Evolutionary conservation across 2,888 invertebrate genomes (phyloP), one percentile per base, ranked within the genome.

Genomic region (Chouioia cunea): DNA sequence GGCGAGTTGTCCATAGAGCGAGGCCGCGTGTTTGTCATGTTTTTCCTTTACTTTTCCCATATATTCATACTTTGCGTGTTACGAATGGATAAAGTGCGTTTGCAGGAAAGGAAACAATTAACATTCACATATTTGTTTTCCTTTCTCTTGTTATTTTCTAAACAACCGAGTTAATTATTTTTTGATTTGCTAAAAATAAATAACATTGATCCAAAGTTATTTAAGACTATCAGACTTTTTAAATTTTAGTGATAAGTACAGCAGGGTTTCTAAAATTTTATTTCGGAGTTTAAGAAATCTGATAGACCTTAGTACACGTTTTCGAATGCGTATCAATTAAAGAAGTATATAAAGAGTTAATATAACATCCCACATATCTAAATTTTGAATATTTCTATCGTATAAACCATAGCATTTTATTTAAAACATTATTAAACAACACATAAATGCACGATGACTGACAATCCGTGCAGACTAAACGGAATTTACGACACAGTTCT

Each of bases 301-400:
- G 52, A 58, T 14, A 22, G 14, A 1, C 57, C 50, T 27, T 12
- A 10, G 22, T 20, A 22, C 20, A 27, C 20, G 6, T 44, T 50
- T 68, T 65, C 23, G 27, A 52, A 23, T 48, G 20, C 16, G 46
- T 53, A 15, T 50, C 10, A n/a, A 47, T 60, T 64, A 50, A 64
- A 8, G 36, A 62, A 62, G 52, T 36, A 36, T 36, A 36, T 36
- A 22, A 56, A 6, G n/a, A 60, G 43, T 44, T 15, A 60, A 64
- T 53, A 60, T 65, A 54, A 46, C 23, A 52, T 60, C n/a, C 53
- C 36, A 73, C 73, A 73, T 73, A 73, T 73, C 73, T 62, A 68
- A 16, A 69, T 71, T 71, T 71, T 52, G 63, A 67, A 62, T 50
- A 67, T 64, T 48, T 43, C 59, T 67, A 56, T 46, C 60, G 56